Conservation (phyloP, 37 sponge, comb jelly and placozoan genomes). For the Halisarca cf. caerulea region DNA sequence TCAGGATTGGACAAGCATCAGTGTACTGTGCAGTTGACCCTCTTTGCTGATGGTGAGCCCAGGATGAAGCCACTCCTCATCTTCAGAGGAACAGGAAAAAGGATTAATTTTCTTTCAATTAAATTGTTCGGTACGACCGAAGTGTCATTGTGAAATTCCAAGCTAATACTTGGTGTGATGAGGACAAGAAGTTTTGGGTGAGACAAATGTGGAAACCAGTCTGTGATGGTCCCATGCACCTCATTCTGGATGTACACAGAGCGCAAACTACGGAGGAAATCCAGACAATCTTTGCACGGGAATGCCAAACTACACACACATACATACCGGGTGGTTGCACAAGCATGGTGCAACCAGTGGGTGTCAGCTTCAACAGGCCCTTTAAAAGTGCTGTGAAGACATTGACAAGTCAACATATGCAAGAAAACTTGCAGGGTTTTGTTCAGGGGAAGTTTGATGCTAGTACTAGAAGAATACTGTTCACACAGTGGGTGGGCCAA, state of each 20-base stretch:
- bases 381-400: conserved; percentile 43
- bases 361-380: conserved; percentile 46
- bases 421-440: conserved; percentile 41
- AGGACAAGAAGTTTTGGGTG: conserved; percentile 22
- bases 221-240: conserved; percentile 6
- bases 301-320: conserved; percentile 3
- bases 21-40: conserved; percentile 44
- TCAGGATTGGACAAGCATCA: conserved; percentile 57
- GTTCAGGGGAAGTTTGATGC: conserved; percentile 41
- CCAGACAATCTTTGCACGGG: conserved; percentile 15
- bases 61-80: conserved; percentile 45
- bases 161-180: conserved; percentile 49
- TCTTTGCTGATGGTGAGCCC: conserved; percentile 58
- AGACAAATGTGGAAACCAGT: neutral
- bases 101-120: conserved; percentile 31
- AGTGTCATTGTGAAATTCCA: conserved; percentile 46
- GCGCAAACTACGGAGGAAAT: conserved; percentile 33
- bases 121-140: conserved; percentile 27
- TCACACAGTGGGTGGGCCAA: conserved; percentile 61
- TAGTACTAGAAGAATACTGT: conserved; percentile 31
- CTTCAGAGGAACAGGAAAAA: conserved; percentile 41
- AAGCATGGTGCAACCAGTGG: conserved; percentile 55
- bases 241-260: conserved; percentile 44
- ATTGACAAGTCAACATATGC: conserved; percentile 37
- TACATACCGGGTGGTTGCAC: conserved; percentile 56